Evolutionary conservation across 37 sponge, comb jelly and placozoan genomes (phyloP), one percentile per base, ranked within the genome.

Genomic region (Haliclona indistincta): DNA sequence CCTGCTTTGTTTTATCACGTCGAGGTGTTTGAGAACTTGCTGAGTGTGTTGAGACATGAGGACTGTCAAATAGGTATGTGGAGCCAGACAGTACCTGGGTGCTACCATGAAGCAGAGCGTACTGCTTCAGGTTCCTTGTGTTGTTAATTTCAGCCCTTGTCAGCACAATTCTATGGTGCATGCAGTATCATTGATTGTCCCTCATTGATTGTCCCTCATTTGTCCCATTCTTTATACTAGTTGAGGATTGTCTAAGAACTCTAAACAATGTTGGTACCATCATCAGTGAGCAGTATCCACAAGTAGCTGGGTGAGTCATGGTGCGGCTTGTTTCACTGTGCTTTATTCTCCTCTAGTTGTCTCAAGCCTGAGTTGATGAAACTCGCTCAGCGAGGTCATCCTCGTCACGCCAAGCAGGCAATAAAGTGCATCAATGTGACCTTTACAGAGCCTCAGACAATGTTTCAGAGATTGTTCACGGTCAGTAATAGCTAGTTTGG

Each of bases 291-390:
- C 52, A 26, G 3, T 53, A 26, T 54, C 20, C 73, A 11, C 25
- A 44, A n/a, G 29, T 58, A 42, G 63, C 44, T 15, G 33, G 41
- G 49, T 75, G 37, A 58, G 13, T 61, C 22, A 60, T n/a, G 11
- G n/a, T 58, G 28, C n/a, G n/a, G 7, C 7, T 58, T 58, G n/a
- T 58, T 25, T 58, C 11, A n/a, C n/a, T 25, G 7, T 6, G 11
- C 22, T 25, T 58, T 58, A n/a, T 8, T 77, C 2, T 20, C 51
- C 4, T 42, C 42, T 32, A 82, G 92, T 7, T 82, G 84, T 82
- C 80, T 91, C 19, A 83, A 86, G 65, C 87, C 87, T 29, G 42
- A 83, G 43, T 66, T 91, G 47, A 51, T 70, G 3, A 54, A 86
- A 56, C 26, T 91, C 36, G 92, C 87, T 41, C 56, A 49, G 55